These are phyloP conservation scores for Acrocephalus arundinaceus DNA, from an alignment of 2,113 vertebrate genomes.

Conservation along the genomic window DNA sequence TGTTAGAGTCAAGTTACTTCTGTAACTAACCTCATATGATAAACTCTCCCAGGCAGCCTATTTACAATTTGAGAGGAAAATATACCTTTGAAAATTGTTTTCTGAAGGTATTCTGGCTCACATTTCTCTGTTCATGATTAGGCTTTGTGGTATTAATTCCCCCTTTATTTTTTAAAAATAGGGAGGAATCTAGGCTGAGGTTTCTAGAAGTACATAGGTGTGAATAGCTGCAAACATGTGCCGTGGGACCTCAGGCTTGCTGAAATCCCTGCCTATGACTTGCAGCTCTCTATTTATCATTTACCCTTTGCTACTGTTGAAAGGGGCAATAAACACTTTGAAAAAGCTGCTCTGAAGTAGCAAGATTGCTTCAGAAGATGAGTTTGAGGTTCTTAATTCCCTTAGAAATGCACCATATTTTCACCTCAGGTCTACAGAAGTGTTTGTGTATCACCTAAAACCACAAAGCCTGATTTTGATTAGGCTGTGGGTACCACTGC, in stretches of 20 bases:
- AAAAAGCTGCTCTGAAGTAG: not conserved
- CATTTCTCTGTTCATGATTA: not conserved
- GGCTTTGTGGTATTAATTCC: not conserved
- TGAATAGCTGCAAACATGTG: not conserved
- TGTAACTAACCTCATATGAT: not conserved
- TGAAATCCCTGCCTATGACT: not conserved
- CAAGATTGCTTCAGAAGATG: not conserved
- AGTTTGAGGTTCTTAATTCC: not conserved
- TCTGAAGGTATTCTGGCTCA: not conserved
- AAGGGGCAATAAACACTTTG: not conserved
- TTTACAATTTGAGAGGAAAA: not conserved
- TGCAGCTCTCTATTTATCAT: not conserved
- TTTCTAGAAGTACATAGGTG: not conserved
- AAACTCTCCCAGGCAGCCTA: not conserved
- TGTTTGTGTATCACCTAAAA: conserved; percentile 24
- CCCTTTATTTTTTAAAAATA: not conserved
- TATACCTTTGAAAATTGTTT: not conserved
- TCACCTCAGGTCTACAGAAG: not conserved
- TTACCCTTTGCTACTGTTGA: not conserved
- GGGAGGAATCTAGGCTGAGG: not conserved
- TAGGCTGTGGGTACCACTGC: not conserved
- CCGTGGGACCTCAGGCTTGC: not conserved
- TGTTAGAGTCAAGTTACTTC: not conserved
- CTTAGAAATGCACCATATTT: not conserved
- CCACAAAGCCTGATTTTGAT: conserved; percentile 51